phyloP scores from a whole-genome alignment of 1,140 invertebrate genomes.

The Drosophila pseudoananassae region DNA sequence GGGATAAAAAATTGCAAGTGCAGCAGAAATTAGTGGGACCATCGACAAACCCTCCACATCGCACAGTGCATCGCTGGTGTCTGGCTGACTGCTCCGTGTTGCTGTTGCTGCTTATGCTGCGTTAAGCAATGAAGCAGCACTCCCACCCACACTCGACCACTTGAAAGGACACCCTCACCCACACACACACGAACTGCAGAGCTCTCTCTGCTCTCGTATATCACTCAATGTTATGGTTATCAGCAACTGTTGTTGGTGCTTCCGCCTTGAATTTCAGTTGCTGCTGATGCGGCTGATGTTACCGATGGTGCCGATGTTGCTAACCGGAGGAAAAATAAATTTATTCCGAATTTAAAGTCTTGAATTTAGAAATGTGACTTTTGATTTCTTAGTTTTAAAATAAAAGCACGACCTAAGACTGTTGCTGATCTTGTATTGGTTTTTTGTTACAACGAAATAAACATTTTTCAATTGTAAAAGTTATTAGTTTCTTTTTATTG shows the following conservation, averaged over 20 bases:
- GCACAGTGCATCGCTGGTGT: conserved; percentile 14
- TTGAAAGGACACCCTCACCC: conserved; percentile 8
- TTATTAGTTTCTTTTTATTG: too few species aligned
- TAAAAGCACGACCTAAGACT: too few species aligned
- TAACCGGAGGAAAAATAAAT: not conserved
- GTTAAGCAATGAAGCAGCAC: conserved; percentile 71
- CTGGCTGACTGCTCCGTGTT: conserved; percentile 35
- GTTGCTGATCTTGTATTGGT: too few species aligned
- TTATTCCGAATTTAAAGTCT: not conserved
- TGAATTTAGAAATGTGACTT: too few species aligned
- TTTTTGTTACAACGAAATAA: too few species aligned
- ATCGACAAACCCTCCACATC: conserved; percentile 29
- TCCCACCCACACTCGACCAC: conserved; percentile 26
- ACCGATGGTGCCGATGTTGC: conserved; percentile 25
- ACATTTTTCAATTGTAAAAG: too few species aligned
- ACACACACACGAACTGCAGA: not conserved
- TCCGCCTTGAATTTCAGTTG: conserved; percentile 49
- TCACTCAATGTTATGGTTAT: conserved; percentile 81
- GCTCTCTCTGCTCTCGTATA: conserved; percentile 56
- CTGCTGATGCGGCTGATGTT: conserved; percentile 25
- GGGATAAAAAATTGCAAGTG: conserved; percentile 67
- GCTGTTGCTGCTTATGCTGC: conserved; percentile 75
- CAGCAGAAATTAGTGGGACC: conserved; percentile 73
- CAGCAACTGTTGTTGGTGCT: conserved; percentile 70
- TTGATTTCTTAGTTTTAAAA: not conserved